Evolutionary conservation across 1,140 invertebrate species (phyloP).

Genomic region (Bombus huntii): DNA sequence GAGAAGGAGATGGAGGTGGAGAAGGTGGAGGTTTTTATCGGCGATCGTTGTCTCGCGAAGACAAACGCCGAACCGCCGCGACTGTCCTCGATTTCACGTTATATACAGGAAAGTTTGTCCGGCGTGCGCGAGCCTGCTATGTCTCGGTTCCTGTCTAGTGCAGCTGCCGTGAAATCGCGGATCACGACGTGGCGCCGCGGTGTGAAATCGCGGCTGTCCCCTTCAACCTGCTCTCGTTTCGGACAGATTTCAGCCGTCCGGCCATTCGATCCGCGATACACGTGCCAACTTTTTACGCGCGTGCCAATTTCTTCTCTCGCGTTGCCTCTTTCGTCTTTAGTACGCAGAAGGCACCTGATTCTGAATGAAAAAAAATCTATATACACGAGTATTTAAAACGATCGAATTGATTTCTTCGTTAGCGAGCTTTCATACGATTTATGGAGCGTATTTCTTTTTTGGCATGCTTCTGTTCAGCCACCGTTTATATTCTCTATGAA

Average conservation of each 20-base stretch:
- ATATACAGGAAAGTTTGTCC: conserved; percentile 66
- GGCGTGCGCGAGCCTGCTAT: conserved; percentile 45
- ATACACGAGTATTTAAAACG: not conserved
- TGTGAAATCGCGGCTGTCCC: conserved; percentile 67
- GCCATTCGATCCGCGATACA: conserved; percentile 16
- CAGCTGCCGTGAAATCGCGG: conserved; percentile 69
- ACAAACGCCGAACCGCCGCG: conserved; percentile 22
- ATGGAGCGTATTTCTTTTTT: too few species aligned
- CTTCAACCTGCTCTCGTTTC: conserved; percentile 50
- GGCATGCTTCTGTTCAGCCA: too few species aligned
- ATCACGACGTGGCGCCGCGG: conserved; percentile 61
- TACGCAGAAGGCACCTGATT: not conserved
- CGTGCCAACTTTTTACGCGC: conserved; percentile 4
- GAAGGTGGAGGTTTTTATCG: conserved; percentile 9
- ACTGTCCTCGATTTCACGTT: conserved; percentile 69
- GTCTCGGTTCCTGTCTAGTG: conserved; percentile 66
- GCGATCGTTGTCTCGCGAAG: conserved; percentile 37
- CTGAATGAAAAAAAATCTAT: not conserved
- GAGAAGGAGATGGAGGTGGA: too few species aligned
- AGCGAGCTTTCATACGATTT: too few species aligned
- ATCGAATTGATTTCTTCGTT: not conserved
- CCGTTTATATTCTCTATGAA: not conserved
- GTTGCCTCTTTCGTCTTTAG: not conserved
- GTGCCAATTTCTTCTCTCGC: not conserved
- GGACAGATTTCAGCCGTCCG: conserved; percentile 36